A percentile compares a stretch with the other conserved stretches of the same genome.
Evolutionary conservation across 2,888 invertebrate species (phyloP).

Genomic region (Euzophera pinguis): DNA sequence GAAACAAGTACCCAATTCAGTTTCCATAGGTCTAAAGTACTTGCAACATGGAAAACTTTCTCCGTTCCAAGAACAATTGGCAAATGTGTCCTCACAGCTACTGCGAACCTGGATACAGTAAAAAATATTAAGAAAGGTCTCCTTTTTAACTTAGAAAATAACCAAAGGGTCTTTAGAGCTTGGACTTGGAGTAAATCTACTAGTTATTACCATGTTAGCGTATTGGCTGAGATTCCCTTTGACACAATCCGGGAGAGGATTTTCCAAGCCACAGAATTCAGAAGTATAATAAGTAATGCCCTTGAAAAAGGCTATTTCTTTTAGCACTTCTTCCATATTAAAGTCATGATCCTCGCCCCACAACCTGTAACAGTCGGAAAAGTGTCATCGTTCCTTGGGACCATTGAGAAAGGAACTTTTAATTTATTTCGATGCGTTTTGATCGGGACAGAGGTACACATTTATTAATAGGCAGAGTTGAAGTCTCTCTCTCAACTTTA

Average conservation of each 20-base stretch:
- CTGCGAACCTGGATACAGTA: slow-evolving; percentile 68
- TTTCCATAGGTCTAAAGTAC: slow-evolving; percentile 82
- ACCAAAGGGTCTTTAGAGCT: neutral
- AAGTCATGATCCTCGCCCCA: slow-evolving; percentile 86
- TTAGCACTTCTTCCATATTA: slow-evolving; percentile 86
- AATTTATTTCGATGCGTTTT: too few relatives aligned
- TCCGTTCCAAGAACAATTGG: slow-evolving; percentile 82
- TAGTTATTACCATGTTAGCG: slow-evolving; percentile 77
- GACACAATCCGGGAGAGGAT: slow-evolving; percentile 77
- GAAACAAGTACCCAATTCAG: slow-evolving; percentile 84
- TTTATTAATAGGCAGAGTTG: too few relatives aligned
- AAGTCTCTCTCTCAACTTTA: too few relatives aligned
- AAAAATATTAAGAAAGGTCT: neutral
- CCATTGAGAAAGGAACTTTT: too few relatives aligned
- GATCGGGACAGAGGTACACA: too few relatives aligned
- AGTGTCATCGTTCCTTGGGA: too few relatives aligned
- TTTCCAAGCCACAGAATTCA: slow-evolving; percentile 81
- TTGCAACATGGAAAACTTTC: slow-evolving; percentile 82
- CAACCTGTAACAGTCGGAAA: slow-evolving; percentile 54
- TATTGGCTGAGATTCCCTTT: slow-evolving; percentile 80
- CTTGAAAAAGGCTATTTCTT: slow-evolving; percentile 85
- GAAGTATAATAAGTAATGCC: slow-evolving; percentile 85
- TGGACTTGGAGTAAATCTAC: too few relatives aligned
- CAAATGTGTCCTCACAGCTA: slow-evolving; percentile 76
- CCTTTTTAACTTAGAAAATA: neutral